Evolutionary conservation across 2,888 invertebrate species (phyloP), one percentile per base, ranked within the genome.

Genomic region (Eupithecia insigniata): DNA sequence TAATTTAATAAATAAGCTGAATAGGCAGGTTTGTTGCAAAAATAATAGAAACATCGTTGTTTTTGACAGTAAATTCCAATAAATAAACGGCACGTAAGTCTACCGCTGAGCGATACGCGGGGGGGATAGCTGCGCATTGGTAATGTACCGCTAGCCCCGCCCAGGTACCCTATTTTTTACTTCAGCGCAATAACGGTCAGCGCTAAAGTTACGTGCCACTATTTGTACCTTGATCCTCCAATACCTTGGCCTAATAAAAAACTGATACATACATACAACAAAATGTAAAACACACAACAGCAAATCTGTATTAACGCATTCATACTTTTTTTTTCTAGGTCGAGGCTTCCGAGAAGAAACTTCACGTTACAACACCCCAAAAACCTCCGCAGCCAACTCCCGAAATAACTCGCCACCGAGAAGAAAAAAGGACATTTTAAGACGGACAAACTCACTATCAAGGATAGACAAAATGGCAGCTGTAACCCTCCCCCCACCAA

Each of bases 361-460:
- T 8, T 95, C 95, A 7, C 91, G 95, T 16, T 95, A 95, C 75
- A 95, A 91, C 66, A 95, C 95, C 18, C 95, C 95, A 5, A 90
- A 84, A 80, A 90, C 92, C 43, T 93, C 93, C 66, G 89, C 91
- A 55, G 80, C 88, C 61, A 93, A 92, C 78, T 94, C 94, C 60
- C 86, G 93, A 84, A 85, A 91, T 34, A 91, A 82, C 73, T 94
- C 94, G 0, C 94, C 94, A 2, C 87, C 89, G 0, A 83, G 92
- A 79, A 89, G 91, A 86, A 86, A 64, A 64, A 64, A 36, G 14
- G 64, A 64, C 36, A 32, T 64, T 30, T 30, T 60, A 36, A 32
- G 36, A 64, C 34, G 93, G 83, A 92, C 93, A 8, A 90, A 86
- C 79, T 94, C 94, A 1, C 78, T 92, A 55, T 87, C 92, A 4